Evolutionary conservation across 1,140 invertebrate genomes (phyloP).

Genomic region (Psilanteris sp.): DNA sequence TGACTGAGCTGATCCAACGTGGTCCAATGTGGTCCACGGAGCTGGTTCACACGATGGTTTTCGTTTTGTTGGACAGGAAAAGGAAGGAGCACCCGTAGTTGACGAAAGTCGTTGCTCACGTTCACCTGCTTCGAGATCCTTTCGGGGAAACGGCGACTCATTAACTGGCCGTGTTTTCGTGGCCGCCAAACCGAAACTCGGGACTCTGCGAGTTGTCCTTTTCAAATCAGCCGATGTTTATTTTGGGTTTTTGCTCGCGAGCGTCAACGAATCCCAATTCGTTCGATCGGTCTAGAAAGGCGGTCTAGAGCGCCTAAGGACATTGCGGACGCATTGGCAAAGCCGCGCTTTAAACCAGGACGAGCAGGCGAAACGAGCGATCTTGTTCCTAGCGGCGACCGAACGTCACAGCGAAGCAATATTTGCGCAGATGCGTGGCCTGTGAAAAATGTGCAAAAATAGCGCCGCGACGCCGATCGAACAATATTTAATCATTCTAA

Average conservation of each 20-base stretch:
- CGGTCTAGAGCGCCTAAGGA: no score
- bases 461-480: conserved; percentile 11
- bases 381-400: no score
- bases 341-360: not conserved
- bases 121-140: conserved; percentile 49
- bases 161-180: conserved; percentile 40
- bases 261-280: no score
- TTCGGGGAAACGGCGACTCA: conserved; percentile 39
- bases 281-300: no score
- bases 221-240: conserved; percentile 10
- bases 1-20: not conserved
- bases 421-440: conserved; percentile 42
- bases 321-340: no score
- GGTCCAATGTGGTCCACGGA: conserved; percentile 5
- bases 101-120: conserved; percentile 42
- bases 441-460: conserved; percentile 21
- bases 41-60: conserved; percentile 43
- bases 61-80: conserved; percentile 12
- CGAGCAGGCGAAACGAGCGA: not conserved
- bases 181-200: conserved; percentile 41
- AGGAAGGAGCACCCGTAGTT: conserved; percentile 7
- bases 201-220: no score
- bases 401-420: not conserved
- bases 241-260: not conserved
- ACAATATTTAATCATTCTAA: conserved; percentile 40